phyloP scores from a whole-genome alignment of 2,888 invertebrate genomes.

The Galeruca laticollis region DNA sequence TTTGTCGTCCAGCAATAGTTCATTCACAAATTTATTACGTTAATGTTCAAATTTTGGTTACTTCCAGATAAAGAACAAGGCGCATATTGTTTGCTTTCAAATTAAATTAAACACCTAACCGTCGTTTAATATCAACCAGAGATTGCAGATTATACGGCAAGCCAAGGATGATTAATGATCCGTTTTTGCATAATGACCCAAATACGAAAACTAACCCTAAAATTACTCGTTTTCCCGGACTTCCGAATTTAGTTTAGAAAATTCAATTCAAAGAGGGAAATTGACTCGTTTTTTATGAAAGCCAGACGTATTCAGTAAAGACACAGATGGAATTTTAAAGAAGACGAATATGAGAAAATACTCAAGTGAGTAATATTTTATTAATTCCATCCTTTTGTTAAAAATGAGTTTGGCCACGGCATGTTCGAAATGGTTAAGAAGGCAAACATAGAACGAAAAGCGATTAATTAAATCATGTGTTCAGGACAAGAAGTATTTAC shows the following conservation, averaged over 20 bases:
- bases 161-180: constrained; percentile 43
- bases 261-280: constrained; percentile 26
- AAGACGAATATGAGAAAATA: too few relatives aligned
- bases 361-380: not conserved
- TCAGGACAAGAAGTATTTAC: too few relatives aligned
- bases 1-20: not conserved
- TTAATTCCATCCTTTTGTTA: too few relatives aligned
- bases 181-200: constrained; percentile 41
- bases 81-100: not conserved
- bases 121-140: not conserved
- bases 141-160: not conserved
- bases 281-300: constrained; percentile 23
- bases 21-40: not conserved
- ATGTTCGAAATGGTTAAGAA: too few relatives aligned
- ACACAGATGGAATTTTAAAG: not conserved
- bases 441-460: too few relatives aligned
- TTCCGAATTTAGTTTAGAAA: constrained; percentile 35
- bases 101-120: constrained; percentile 9
- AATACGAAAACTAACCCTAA: constrained; percentile 42
- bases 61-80: not conserved
- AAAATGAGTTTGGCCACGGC: too few relatives aligned
- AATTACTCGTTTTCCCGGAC: constrained; percentile 40
- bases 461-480: too few relatives aligned
- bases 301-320: not conserved
- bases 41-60: not conserved